Conservation (phyloP, 2,888 invertebrate genomes). For the Eupithecia insigniata region DNA sequence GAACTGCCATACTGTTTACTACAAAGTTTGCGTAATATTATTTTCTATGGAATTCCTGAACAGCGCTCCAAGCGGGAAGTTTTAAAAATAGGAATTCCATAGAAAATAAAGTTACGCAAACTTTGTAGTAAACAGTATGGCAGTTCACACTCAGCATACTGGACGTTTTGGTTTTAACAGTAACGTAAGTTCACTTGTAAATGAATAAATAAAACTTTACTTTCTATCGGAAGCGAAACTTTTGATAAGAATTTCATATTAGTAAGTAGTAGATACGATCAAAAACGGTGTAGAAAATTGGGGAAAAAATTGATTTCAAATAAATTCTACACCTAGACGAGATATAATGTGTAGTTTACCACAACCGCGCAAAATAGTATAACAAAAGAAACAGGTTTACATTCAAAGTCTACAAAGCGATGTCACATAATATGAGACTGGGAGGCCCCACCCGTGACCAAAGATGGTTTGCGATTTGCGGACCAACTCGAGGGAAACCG, state of each 20-base stretch:
- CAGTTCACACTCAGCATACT: too few relatives aligned
- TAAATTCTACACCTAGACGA: not conserved
- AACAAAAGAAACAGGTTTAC: conserved; percentile 18
- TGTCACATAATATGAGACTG: conserved; percentile 20
- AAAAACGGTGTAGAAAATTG: not conserved
- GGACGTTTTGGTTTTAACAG: too few relatives aligned
- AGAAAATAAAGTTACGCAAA: too few relatives aligned
- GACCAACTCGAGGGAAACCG: conserved; percentile 19
- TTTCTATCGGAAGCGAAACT: not conserved
- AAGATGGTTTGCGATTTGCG: conserved; percentile 33
- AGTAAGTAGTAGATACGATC: not conserved
- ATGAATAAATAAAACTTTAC: not conserved
- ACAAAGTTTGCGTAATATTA: too few relatives aligned
- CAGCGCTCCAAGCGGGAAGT: too few relatives aligned
- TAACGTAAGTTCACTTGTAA: too few relatives aligned
- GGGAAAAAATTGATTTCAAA: not conserved
- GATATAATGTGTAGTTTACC: not conserved
- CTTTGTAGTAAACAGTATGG: too few relatives aligned
- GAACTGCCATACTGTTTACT: too few relatives aligned
- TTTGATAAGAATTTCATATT: not conserved
- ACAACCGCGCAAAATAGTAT: conserved; percentile 9
- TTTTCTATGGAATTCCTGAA: too few relatives aligned
- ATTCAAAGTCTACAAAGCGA: conserved; percentile 26
- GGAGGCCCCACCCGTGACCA: conserved; percentile 23
- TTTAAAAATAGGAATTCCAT: too few relatives aligned